Evolutionary conservation across 1,140 invertebrate genomes (phyloP), one percentile per base, ranked within the genome.

Genomic region (Zaprionus tsacasi): DNA sequence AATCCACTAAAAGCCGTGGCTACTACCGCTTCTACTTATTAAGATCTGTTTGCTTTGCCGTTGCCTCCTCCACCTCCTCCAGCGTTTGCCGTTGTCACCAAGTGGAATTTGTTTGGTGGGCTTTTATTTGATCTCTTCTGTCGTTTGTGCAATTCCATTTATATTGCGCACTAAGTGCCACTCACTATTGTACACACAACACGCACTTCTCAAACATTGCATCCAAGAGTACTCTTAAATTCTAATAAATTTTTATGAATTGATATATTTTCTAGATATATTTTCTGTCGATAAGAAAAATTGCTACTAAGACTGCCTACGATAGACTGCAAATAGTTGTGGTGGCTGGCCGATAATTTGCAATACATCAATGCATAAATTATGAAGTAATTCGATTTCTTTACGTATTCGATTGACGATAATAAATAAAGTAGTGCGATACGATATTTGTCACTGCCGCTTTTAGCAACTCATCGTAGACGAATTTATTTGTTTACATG

Each of bases 81-180:
- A 76, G 74, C 56, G 56, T 72, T 74, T 54, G 78, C 59, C 38
- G 79, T 71, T 79, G 67, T 70, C 69, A 64, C 70, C 50, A 72
- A 66, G 68, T 59, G 60, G 50, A 79, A 79, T 70, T 80, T 74
- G 65, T 45, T 70, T 80, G 69, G 68, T 80, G 73, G 55, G 68
- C 61, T 90, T 78, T 61, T 87, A 73, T 67, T 88, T 52, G 69
- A 72, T 85, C 58, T 82, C 45, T 85, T 80, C 55, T 67, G 71
- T 88, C 70, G 74, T 69, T 89, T 61, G 69, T 70, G 66, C 78
- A 89, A 88, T 88, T 82, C 81, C 85, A 89, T 88, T 88, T 88
- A 85, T 80, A 81, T 81, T 71, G 72, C 60, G 79, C 80, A 69
- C 66, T 59, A 10, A 50, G 65, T 73, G 75, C 52, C 73, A 78